Percentiles rank a stretch among this genome's conserved stretches.
phyloP scores from a whole-genome alignment of 1,140 invertebrate genomes.

The Andrena cerasifolii region DNA sequence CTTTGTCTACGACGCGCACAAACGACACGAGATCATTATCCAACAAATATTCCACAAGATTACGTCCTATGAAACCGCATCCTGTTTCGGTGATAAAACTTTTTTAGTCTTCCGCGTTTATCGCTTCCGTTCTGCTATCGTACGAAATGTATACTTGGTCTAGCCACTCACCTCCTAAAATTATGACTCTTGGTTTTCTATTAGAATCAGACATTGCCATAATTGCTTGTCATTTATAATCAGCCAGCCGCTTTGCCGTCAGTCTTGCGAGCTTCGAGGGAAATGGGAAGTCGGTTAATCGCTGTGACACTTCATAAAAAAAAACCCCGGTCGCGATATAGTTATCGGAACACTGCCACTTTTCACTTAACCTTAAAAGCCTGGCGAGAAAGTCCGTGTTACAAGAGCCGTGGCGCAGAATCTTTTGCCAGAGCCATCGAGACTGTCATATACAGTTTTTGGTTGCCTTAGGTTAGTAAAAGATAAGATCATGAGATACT shows the following conservation, averaged over 20 bases:
- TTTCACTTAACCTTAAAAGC: conserved; percentile 48
- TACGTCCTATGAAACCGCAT: conserved; percentile 95
- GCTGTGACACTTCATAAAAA: conserved; percentile 15
- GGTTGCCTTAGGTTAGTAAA: not conserved
- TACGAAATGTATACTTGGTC: conserved; percentile 1
- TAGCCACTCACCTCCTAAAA: conserved; percentile 76
- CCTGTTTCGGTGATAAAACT: conserved; percentile 83
- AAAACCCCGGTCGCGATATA: conserved; percentile 21
- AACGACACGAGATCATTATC: conserved; percentile 89
- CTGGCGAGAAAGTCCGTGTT: conserved; percentile 1
- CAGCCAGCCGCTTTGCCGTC: conserved; percentile 3
- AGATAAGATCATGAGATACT: conserved; percentile 15
- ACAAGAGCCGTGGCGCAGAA: not conserved
- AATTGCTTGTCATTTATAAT: conserved; percentile 58
- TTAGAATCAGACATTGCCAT: conserved; percentile 72
- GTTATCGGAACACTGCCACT: conserved; percentile 20
- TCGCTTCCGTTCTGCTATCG: conserved; percentile 28
- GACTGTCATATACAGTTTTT: not conserved
- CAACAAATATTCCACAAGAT: conserved; percentile 92
- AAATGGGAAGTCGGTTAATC: not conserved
- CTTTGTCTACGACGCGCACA: conserved; percentile 94
- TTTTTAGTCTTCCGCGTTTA: conserved; percentile 49
- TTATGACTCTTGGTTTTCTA: conserved; percentile 76
- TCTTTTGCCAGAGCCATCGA: conserved; percentile 22
- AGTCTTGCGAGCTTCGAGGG: not conserved